phyloP scores from a whole-genome alignment of 2,888 invertebrate genomes.

The Boloria selene region DNA sequence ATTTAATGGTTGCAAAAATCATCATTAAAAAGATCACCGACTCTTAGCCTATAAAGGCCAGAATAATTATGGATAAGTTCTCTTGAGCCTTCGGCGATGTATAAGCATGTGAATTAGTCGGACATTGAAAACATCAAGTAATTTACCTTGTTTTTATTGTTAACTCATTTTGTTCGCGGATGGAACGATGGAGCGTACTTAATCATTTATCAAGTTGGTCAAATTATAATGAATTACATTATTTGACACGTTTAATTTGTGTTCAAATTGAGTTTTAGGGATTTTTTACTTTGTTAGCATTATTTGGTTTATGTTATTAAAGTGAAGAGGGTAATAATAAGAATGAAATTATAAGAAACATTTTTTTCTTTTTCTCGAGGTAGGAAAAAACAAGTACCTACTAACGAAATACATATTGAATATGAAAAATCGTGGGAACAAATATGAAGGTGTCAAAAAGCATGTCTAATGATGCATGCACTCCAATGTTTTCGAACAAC shows the following conservation, averaged over 20 bases:
- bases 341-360: no score
- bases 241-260: conserved; percentile 4
- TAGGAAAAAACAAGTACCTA: no score
- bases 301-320: no score
- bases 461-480: conserved; percentile 67
- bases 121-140: conserved; percentile 32
- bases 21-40: conserved; percentile 33
- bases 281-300: no score
- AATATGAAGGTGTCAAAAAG: conserved; percentile 61
- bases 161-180: conserved; percentile 21
- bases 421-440: conserved; percentile 62
- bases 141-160: conserved; percentile 33
- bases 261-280: background rate
- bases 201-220: conserved; percentile 17
- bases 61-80: conserved; percentile 64
- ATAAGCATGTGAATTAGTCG: conserved; percentile 42
- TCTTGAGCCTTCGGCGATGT: conserved; percentile 47
- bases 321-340: no score
- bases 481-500: conserved; percentile 57
- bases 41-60: conserved; percentile 54
- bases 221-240: conserved; percentile 15
- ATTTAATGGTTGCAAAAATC: conserved; percentile 11
- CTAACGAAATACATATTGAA: conserved; percentile 17
- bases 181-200: conserved; percentile 6
- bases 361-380: background rate